Evolutionary conservation across 2,888 invertebrate genomes (phyloP).

Genomic region (Brachypterus glaber): DNA sequence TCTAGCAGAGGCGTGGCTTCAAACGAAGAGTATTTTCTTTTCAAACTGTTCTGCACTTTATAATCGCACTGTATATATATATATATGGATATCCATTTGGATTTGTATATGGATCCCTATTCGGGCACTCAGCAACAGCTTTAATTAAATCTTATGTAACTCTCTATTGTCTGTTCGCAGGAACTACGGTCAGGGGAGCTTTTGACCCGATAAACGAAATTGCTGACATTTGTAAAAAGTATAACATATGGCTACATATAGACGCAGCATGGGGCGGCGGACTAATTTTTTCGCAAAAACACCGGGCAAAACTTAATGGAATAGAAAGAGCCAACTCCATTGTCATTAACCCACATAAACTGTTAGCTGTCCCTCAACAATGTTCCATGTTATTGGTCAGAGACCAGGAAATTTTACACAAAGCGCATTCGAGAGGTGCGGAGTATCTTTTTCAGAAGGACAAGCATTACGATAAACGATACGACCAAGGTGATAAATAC

Average conservation of each 20-base stretch:
- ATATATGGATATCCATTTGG: too few species aligned
- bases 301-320: conserved; percentile 43
- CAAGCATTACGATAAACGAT: conserved; percentile 45
- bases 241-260: conserved; percentile 49
- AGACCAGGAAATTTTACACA: conserved; percentile 37
- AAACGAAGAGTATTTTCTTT: too few species aligned
- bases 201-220: conserved; percentile 48
- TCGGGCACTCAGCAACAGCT: too few species aligned
- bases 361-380: conserved; percentile 50
- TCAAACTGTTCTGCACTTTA: too few species aligned
- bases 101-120: too few species aligned
- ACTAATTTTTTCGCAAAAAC: conserved; percentile 46
- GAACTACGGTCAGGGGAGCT: conserved; percentile 49
- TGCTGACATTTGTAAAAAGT: conserved; percentile 43
- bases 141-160: too few species aligned
- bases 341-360: conserved; percentile 54
- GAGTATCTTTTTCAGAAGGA: conserved; percentile 49
- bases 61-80: too few species aligned
- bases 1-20: too few species aligned
- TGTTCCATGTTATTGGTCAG: conserved; percentile 44
- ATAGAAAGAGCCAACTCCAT: conserved; percentile 50
- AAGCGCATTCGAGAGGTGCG: conserved; percentile 44
- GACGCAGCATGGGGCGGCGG: conserved; percentile 55
- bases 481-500: conserved; percentile 50
- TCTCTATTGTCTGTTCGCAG: conserved; percentile 31